Conservation (phyloP, 1,140 invertebrate species). For the Diprion similis region DNA sequence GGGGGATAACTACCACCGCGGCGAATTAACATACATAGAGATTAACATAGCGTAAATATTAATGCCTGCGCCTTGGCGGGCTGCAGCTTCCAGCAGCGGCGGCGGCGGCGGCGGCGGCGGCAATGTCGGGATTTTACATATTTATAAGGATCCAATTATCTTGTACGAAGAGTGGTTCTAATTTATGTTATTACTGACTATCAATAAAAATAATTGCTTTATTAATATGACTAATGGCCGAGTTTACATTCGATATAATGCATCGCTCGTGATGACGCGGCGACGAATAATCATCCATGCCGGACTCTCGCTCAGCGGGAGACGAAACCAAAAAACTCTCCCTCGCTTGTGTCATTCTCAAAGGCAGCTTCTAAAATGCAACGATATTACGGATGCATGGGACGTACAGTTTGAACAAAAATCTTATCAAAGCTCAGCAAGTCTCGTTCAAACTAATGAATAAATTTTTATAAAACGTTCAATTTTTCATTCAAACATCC, state of each 20-base stretch:
- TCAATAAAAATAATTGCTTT: constrained; percentile 51
- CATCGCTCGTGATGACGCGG: constrained; percentile 27
- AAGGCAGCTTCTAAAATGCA: too few species aligned
- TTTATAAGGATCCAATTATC: constrained; percentile 47
- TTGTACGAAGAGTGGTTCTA: constrained; percentile 28
- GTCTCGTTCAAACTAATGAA: too few species aligned
- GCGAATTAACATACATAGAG: constrained; percentile 12
- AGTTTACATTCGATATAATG: constrained; percentile 41
- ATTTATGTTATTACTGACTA: constrained; percentile 44
- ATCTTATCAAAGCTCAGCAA: too few species aligned
- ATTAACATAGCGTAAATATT: constrained; percentile 41
- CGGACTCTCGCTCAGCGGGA: constrained; percentile 19
- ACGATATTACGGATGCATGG: too few species aligned
- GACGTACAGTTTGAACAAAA: too few species aligned
- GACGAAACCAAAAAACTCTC: not conserved
- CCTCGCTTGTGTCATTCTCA: constrained; percentile 18
- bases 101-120: not conserved
- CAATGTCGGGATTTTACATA: constrained; percentile 34
- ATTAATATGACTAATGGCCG: constrained; percentile 43
- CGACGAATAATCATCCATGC: not conserved
- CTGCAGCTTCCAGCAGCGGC: not conserved
- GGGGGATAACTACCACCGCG: not conserved
- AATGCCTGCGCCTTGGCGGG: constrained; percentile 18
- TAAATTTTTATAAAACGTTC: too few species aligned
- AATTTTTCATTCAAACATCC: too few species aligned